Evolutionary conservation across 1,140 invertebrate genomes (phyloP).

Genomic region (Anastatus disparis): DNA sequence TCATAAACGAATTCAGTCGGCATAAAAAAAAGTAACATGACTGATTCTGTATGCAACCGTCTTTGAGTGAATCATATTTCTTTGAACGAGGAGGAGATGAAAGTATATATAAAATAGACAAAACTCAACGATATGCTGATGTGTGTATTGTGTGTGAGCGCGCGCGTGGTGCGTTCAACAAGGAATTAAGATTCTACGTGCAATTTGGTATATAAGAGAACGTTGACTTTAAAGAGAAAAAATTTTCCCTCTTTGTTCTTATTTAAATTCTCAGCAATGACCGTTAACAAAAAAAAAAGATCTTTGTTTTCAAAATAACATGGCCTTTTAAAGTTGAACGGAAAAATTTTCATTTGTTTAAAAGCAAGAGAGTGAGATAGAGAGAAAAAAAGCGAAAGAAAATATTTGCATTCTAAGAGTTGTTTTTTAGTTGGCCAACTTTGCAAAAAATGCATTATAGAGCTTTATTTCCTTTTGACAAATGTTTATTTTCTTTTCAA

Average conservation of each 20-base stretch:
- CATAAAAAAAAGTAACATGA: too few species aligned
- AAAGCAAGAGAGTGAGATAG: too few species aligned
- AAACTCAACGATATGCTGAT: neutral
- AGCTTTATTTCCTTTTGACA: too few species aligned
- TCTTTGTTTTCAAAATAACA: conserved; percentile 15
- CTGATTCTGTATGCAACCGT: neutral
- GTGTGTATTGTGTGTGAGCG: neutral
- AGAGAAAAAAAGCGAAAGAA: too few species aligned
- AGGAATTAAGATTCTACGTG: neutral
- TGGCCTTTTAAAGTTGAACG: too few species aligned
- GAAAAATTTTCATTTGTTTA: too few species aligned
- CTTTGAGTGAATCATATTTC: conserved; percentile 23
- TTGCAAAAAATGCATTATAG: too few species aligned
- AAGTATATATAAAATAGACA: conserved; percentile 15
- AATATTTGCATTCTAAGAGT: too few species aligned
- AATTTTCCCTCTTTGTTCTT: conserved; percentile 21
- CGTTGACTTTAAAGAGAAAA: too few species aligned
- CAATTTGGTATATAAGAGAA: too few species aligned
- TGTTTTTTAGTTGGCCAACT: too few species aligned
- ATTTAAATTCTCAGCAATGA: conserved; percentile 7
- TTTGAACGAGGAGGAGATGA: conserved; percentile 18
- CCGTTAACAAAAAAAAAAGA: neutral
- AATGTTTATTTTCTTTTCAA: too few species aligned
- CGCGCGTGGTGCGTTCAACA: neutral
- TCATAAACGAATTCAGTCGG: neutral